Evolutionary conservation across 2,888 invertebrate genomes (phyloP).

Genomic region (Sclerodermus sp.): DNA sequence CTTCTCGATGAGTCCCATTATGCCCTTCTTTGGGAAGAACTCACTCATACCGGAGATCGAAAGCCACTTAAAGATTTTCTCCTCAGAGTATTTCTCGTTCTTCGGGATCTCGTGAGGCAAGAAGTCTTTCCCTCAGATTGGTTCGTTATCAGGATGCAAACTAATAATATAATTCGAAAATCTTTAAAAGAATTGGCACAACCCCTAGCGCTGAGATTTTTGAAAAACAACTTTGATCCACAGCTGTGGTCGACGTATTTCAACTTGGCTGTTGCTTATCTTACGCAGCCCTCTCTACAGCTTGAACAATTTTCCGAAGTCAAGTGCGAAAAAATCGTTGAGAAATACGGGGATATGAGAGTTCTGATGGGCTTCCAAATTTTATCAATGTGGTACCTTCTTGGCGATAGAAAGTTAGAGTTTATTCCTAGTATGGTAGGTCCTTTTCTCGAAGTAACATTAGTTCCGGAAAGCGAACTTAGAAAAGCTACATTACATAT

Average conservation of each 20-base stretch:
- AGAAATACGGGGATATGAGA: slow-evolving; percentile 86
- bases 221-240: slow-evolving; percentile 64
- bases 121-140: slow-evolving; percentile 86
- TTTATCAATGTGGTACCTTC: slow-evolving; percentile 86
- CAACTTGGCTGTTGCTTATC: slow-evolving; percentile 76
- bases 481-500: slow-evolving; percentile 89
- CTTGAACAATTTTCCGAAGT: slow-evolving; percentile 80
- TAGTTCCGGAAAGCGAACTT: slow-evolving; percentile 83
- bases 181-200: slow-evolving; percentile 87
- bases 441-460: slow-evolving; percentile 88
- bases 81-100: slow-evolving; percentile 77
- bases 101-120: slow-evolving; percentile 76
- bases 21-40: slow-evolving; percentile 81
- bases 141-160: slow-evolving; percentile 86
- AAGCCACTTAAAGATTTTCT: slow-evolving; percentile 86
- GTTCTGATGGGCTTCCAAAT: slow-evolving; percentile 91
- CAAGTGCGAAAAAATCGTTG: slow-evolving; percentile 75
- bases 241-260: slow-evolving; percentile 78
- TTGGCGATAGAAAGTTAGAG: slow-evolving; percentile 83
- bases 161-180: slow-evolving; percentile 82
- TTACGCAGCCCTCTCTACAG: slow-evolving; percentile 80
- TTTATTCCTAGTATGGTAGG: slow-evolving; percentile 93
- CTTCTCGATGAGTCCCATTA: slow-evolving; percentile 87
- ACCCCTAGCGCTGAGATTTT: slow-evolving; percentile 80
- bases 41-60: slow-evolving; percentile 68